Percentiles rank a stretch among this genome's conserved stretches.
Conservation (phyloP, 1,140 invertebrate genomes). For the Hirudo medicinalis region DNA sequence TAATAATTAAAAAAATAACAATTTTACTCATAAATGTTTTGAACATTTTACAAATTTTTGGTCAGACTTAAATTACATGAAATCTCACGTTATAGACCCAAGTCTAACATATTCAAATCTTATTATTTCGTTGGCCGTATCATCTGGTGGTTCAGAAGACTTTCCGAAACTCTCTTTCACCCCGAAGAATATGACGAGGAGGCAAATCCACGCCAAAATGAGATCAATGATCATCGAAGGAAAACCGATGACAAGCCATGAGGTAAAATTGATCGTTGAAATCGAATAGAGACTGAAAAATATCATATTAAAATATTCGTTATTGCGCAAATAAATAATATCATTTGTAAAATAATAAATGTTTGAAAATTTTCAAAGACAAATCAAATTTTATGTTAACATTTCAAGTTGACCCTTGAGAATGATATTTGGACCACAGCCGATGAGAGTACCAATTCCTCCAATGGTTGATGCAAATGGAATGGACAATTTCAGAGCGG, state of each 20-base stretch:
- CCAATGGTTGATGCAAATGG: slow-evolving; percentile 40
- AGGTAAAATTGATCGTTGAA: slow-evolving; percentile 19
- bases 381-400: neutral
- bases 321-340: too few relatives aligned
- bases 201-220: slow-evolving; percentile 17
- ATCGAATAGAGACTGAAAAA: too few relatives aligned
- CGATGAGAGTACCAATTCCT: slow-evolving; percentile 40
- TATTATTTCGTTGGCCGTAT: slow-evolving; percentile 13
- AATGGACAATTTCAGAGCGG: slow-evolving; percentile 33
- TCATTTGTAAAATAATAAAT: too few relatives aligned
- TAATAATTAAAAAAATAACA: slow-evolving; percentile 16
- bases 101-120: slow-evolving; percentile 18
- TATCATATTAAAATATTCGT: too few relatives aligned
- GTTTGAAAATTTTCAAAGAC: slow-evolving; percentile 22
- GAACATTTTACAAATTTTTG: neutral
- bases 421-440: slow-evolving; percentile 38
- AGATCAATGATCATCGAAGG: slow-evolving; percentile 20
- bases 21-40: neutral
- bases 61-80: neutral
- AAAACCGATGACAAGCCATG: slow-evolving; percentile 22
- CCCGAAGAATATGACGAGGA: slow-evolving; percentile 18
- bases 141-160: neutral
- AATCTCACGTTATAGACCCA: slow-evolving; percentile 17
- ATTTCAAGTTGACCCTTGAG: slow-evolving; percentile 27
- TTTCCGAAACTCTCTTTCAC: slow-evolving; percentile 5